Base-by-base conservation (phyloP, 2,888 invertebrate genomes). In the Oegoconia quadripuncta region DNA sequence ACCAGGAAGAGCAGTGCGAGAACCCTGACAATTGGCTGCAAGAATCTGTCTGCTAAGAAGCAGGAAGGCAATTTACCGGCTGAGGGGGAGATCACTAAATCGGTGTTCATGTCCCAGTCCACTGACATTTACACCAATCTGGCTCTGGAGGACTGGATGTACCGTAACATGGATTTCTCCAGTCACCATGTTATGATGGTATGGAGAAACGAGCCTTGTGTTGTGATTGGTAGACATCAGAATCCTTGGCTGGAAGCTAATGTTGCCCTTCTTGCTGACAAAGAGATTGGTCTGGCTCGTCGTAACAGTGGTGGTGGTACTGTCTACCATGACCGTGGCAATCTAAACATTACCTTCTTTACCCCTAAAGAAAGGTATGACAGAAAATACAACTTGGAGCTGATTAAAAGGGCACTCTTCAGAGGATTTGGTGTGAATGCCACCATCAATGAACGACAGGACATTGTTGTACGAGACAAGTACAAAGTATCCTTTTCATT, bases 71-170 rank as follows among this genome's bases (percentile, higher is more conserved):
- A 69, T 43, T 55, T 72, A 46, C 76, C 75, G 14, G 55, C 65
- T 45, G 83, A 83, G 73, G 62, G 64, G 65, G 88, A 91, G 66
- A 90, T 95, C 56, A 91, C 91, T 52, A 96, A 96, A 81, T 94
- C 95, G 1, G 96, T 97, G 28, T 95, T 95, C 62, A 94, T 98
- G 71, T 98, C 98, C 0, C 95, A 95, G 74, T 97, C 96, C 0
- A 92, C 91, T 45, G 94, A 98, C 71, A 93, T 99, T 51, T 97
- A 92, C 69, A 93, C 95, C 7, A 99, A 99, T 82, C 84, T 99
- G 62, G 98, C 99, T 3, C 79, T 99, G 40, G 99, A 99, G 79
- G 97, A 98, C 74, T 98, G 98, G 97, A 88, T 99, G 60, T 98
- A 97, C 78, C 91, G 91, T 38, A 94, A 97, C 67, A 93, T 92